A percentile compares a stretch with the other conserved stretches of the same genome.
phyloP scores from a whole-genome alignment of 2,797 vertebrate genomes.

The Pangasius krempfi region DNA sequence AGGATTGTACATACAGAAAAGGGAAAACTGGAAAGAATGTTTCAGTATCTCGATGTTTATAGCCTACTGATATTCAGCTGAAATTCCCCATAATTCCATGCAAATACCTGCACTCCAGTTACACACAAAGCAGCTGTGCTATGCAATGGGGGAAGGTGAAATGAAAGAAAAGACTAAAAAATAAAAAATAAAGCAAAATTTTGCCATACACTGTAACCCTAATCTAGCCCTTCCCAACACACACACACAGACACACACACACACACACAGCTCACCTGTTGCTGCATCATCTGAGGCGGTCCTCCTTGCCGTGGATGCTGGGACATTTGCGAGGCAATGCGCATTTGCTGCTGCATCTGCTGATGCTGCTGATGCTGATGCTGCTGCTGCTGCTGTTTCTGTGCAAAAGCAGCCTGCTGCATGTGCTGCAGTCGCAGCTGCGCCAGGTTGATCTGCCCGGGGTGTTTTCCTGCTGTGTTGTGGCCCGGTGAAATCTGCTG shows the following conservation, averaged over 20 bases:
- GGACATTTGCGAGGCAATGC: slow-evolving; percentile 78
- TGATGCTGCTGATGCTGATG: slow-evolving; percentile 88
- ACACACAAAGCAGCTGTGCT: neutral
- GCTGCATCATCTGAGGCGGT: slow-evolving; percentile 84
- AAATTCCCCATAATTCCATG: neutral
- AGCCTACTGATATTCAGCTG: neutral
- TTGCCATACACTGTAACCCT: no score
- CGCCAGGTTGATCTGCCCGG: slow-evolving; percentile 94
- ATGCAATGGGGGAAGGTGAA: neutral
- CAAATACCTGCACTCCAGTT: neutral
- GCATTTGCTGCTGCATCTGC: slow-evolving; percentile 93
- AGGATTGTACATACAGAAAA: neutral
- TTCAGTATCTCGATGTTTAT: neutral
- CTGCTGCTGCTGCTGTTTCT: slow-evolving; percentile 84
- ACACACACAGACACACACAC: neutral
- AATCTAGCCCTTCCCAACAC: neutral
- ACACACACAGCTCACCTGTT: slow-evolving; percentile 77
- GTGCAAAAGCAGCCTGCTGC: slow-evolving; percentile 86
- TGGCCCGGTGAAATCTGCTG: slow-evolving; percentile 88
- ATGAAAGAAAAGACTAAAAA: neutral
- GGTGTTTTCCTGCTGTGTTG: slow-evolving; percentile 84
- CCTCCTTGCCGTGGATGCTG: slow-evolving; percentile 79
- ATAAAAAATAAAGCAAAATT: neutral
- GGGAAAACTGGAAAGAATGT: neutral
- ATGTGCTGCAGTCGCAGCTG: slow-evolving; percentile 97